These are phyloP conservation scores for Cepaea nemoralis DNA, from an alignment of 1,140 invertebrate species.

Conservation along the genomic window DNA sequence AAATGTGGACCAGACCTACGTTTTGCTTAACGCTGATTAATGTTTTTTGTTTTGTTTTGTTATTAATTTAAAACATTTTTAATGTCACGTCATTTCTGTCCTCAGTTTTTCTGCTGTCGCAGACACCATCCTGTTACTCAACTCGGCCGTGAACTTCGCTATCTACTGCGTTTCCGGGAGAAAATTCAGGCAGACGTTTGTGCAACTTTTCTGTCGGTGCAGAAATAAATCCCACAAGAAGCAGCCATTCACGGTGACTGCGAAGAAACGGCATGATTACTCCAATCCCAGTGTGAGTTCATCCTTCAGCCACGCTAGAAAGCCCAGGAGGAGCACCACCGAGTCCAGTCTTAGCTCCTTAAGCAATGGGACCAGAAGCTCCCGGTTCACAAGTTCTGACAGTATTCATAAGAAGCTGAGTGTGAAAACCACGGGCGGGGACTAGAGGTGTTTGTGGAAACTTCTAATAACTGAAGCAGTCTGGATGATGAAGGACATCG, in stretches of 20 bases:
- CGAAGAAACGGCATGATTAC: not conserved
- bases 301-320: no score
- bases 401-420: not conserved
- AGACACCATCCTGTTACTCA: constrained; percentile 1
- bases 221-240: not conserved
- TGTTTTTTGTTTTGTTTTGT: no score
- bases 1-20: no score
- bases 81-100: not conserved
- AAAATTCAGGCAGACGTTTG: constrained; percentile 30
- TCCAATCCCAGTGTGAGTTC: not conserved
- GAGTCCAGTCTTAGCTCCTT: not conserved
- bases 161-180: constrained; percentile 37
- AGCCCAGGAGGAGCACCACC: not conserved
- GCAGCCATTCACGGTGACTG: no score
- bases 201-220: constrained; percentile 13
- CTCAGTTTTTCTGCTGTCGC: constrained; percentile 26
- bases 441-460: no score
- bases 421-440: not conserved
- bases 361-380: not conserved
- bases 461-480: no score
- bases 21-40: no score
- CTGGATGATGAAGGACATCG: no score
- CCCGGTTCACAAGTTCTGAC: not conserved
- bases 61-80: constrained; percentile 9
- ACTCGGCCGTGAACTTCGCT: constrained; percentile 34